phyloP scores from a whole-genome alignment of 2,797 vertebrate genomes.

The Pelodytes ibericus region DNA sequence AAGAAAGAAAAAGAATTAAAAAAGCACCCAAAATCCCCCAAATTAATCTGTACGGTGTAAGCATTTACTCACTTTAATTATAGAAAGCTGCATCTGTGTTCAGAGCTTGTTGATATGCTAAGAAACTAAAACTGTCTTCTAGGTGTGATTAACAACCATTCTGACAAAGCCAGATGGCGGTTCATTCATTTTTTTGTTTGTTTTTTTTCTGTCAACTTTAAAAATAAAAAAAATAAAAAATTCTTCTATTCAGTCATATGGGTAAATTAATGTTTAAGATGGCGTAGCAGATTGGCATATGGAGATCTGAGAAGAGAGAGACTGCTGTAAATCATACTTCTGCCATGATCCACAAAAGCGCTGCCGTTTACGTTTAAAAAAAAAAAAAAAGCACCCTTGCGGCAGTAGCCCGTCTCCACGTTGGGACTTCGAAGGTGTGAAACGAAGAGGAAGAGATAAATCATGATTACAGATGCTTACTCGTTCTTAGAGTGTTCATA shows the following conservation, averaged over 20 bases:
- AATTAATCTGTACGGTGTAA: conserved; percentile 61
- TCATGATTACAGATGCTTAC: neutral
- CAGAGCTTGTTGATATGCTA: conserved; percentile 66
- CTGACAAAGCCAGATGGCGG: conserved; percentile 67
- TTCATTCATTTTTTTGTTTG: conserved; percentile 59
- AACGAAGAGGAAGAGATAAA: neutral
- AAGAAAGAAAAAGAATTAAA: neutral
- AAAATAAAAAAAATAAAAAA: neutral
- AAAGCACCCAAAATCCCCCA: conserved; percentile 45
- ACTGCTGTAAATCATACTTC: conserved; percentile 9
- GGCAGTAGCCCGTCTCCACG: neutral
- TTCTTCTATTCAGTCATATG: conserved; percentile 59
- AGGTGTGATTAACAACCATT: conserved; percentile 67
- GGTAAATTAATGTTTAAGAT: conserved; percentile 59
- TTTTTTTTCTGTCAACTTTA: conserved; percentile 49
- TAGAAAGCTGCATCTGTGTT: conserved; percentile 68
- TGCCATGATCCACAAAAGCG: conserved; percentile 16
- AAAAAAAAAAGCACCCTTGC: neutral
- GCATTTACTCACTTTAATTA: conserved; percentile 67
- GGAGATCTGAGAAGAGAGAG: conserved; percentile 5
- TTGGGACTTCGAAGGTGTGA: conserved; percentile 6
- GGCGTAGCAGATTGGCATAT: conserved; percentile 37
- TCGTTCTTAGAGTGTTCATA: neutral
- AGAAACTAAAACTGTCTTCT: conserved; percentile 69
- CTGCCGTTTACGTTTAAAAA: conserved; percentile 8